Conservation (phyloP, 2,888 invertebrate genomes). For the Synanthedon andrenaeformis region DNA sequence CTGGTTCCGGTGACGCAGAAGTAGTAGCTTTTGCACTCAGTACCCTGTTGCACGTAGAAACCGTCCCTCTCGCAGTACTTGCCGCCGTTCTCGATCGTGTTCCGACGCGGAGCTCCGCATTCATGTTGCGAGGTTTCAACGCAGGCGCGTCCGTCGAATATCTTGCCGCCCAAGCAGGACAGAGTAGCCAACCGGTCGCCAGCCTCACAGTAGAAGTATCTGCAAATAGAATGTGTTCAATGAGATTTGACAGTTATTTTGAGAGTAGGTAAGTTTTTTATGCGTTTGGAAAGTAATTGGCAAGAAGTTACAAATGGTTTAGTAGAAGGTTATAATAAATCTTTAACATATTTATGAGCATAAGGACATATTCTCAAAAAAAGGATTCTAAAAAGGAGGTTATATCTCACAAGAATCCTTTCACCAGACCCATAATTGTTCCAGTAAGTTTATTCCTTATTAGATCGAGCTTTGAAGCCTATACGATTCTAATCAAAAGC, state of each 20-base stretch:
- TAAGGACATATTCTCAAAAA: no score
- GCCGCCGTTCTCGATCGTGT: slow-evolving; percentile 27
- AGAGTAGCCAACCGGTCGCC: slow-evolving; percentile 66
- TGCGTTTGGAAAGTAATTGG: background rate
- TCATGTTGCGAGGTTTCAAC: slow-evolving; percentile 46
- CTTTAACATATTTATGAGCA: no score
- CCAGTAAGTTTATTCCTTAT: no score
- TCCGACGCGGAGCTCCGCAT: slow-evolving; percentile 42
- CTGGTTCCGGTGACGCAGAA: slow-evolving; percentile 67
- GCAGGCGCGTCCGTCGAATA: slow-evolving; percentile 71
- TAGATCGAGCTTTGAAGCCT: no score
- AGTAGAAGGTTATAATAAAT: no score
- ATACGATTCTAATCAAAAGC: no score
- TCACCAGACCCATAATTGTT: no score
- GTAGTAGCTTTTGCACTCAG: slow-evolving; percentile 66
- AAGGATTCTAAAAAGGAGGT: no score
- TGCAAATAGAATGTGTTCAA: slow-evolving; percentile 23
- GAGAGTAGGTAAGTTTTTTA: background rate
- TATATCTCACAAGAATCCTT: no score
- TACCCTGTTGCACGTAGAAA: slow-evolving; percentile 64
- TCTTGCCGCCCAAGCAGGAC: slow-evolving; percentile 67
- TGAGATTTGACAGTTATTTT: slow-evolving; percentile 22
- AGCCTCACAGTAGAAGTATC: slow-evolving; percentile 71
- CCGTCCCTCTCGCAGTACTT: slow-evolving; percentile 58
- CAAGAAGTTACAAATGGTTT: background rate